Conservation (phyloP, 2,113 vertebrate species). For the Microcebus tavaratra region DNA sequence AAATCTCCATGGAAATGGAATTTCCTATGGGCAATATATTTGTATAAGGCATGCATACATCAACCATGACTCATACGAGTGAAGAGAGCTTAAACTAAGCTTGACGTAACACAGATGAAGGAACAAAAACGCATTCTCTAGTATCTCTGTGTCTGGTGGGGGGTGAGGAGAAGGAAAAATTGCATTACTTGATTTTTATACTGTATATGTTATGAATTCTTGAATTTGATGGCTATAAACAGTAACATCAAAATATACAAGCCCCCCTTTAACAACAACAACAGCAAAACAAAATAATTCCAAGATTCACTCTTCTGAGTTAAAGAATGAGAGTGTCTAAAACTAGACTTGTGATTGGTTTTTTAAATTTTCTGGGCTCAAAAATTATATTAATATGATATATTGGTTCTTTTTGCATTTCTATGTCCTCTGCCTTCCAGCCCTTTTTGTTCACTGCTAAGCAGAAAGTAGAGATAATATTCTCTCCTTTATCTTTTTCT, state of each 20-base stretch:
- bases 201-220: neutral
- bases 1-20: conserved; percentile 38
- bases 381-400: neutral
- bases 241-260: conserved; percentile 11
- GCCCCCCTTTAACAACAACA: neutral
- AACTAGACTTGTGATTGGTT: neutral
- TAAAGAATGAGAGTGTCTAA: conserved; percentile 35
- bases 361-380: conserved; percentile 39
- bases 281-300: neutral
- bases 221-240: conserved; percentile 9
- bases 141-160: neutral
- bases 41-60: neutral
- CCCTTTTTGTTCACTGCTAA: conserved; percentile 13
- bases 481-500: neutral
- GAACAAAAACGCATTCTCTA: neutral
- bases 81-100: neutral
- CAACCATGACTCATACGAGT: neutral
- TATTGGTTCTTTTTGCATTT: neutral
- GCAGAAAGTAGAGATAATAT: neutral
- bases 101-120: neutral
- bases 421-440: neutral
- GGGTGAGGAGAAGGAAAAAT: neutral
- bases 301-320: neutral
- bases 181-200: neutral
- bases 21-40: conserved; percentile 47